Evolutionary conservation across 2,113 vertebrate species (phyloP), one percentile per base, ranked within the genome.

Genomic region (Colaptes auratus): DNA sequence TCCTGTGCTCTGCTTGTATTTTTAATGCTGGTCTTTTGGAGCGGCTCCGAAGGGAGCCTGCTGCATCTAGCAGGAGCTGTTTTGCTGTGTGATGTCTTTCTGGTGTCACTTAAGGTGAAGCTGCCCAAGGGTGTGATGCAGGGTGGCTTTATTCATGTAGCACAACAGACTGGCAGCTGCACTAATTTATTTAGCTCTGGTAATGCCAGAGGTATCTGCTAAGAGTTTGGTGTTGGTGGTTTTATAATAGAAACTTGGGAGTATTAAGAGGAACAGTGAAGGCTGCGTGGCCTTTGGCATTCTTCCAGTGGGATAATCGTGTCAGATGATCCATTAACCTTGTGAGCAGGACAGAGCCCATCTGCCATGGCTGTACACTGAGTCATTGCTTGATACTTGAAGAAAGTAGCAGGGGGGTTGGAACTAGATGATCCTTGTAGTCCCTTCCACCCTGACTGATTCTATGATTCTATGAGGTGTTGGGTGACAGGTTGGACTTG

Each of bases 151-250:
- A n/a, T 87, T 44, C 65, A 60, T 61, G 13, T 7, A 81, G 60
- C 39, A 31, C 75, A 55, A 18, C 17, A 28, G 65, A n/a, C 31
- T 16, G 44, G 15, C 21, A 15, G 7, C 6, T 65, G 44, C 70
- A 44, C 44, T 56, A 4, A 63, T 61, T 86, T 35, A 44, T 65
- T 83, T 64, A 25, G 70, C 6, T 69, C 31, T 50, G 50, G 4
- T 39, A 5, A 27, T 12, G 14, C 66, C 70, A 67, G 66, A 33
- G n/a, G 15, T 53, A 17, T 23, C 63, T 65, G 39, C 23, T 71
- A 17, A 17, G 72, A 61, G 18, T 88, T 85, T 42, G 25, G 46
- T 24, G 3, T 20, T 7, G 2, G 33, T 3, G 0, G 0, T 44
- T 79, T 82, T 81, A 78, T 48, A 42, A 72, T 23, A 55, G 48